phyloP scores from a whole-genome alignment of 2,888 invertebrate genomes.

The Sycophila texana region DNA sequence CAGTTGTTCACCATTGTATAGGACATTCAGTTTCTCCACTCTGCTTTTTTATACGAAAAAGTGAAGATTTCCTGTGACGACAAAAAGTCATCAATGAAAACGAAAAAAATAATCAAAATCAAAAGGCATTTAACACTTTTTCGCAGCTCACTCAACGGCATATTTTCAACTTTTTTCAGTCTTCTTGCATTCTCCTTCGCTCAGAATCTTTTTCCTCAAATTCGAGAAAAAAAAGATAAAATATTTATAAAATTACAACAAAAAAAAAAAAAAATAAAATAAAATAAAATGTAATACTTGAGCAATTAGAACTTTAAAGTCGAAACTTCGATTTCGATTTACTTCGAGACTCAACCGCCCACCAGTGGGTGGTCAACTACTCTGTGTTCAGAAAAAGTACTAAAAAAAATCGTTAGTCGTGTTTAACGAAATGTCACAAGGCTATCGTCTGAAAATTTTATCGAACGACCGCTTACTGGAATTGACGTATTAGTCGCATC shows the following conservation, averaged over 20 bases:
- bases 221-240: background rate
- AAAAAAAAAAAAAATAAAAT: constrained; percentile 1
- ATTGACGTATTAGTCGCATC: constrained; percentile 28
- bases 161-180: constrained; percentile 39
- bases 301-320: background rate
- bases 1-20: constrained; percentile 16
- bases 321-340: constrained; percentile 35
- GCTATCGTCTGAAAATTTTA: constrained; percentile 16
- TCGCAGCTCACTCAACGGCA: constrained; percentile 50
- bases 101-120: constrained; percentile 13
- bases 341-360: constrained; percentile 37
- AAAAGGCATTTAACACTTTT: constrained; percentile 16
- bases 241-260: background rate
- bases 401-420: constrained; percentile 46
- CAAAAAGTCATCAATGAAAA: constrained; percentile 12
- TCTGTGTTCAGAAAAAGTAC: constrained; percentile 55
- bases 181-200: constrained; percentile 12
- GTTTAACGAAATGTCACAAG: constrained; percentile 25
- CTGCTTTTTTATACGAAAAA: constrained; percentile 29
- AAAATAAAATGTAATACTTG: background rate
- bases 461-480: constrained; percentile 24
- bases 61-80: background rate
- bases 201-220: constrained; percentile 16
- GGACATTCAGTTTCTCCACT: background rate
- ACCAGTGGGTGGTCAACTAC: constrained; percentile 41